phyloP scores from a whole-genome alignment of 2,797 vertebrate genomes.

The Gouania willdenowi region DNA sequence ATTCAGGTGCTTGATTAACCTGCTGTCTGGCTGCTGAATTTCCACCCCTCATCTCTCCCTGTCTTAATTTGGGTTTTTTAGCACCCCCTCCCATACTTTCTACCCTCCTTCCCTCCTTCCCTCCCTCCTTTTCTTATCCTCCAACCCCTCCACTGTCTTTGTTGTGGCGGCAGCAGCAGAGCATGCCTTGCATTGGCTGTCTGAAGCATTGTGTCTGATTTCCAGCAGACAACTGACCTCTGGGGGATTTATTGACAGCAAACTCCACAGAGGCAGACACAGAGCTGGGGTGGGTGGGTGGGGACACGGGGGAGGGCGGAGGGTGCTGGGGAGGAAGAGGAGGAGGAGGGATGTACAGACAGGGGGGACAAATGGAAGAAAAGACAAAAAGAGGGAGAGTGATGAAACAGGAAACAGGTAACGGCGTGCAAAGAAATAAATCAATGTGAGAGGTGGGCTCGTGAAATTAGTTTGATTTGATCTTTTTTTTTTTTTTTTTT shows the following conservation, averaged over 20 bases:
- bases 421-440: slow-evolving; percentile 26
- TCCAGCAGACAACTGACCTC: slow-evolving; percentile 99
- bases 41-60: slow-evolving; percentile 73
- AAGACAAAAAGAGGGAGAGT: slow-evolving; percentile 53
- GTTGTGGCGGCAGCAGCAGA: slow-evolving; percentile 94
- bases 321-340: slow-evolving; percentile 25
- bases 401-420: slow-evolving; percentile 69
- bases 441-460: slow-evolving; percentile 20
- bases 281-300: too few relatives aligned
- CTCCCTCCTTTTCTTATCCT: not conserved
- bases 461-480: slow-evolving; percentile 45
- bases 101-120: not conserved
- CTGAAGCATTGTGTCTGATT: slow-evolving; percentile 99
- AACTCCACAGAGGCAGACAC: slow-evolving; percentile 91
- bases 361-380: slow-evolving; percentile 51
- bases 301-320: slow-evolving; percentile 58
- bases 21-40: slow-evolving; percentile 84
- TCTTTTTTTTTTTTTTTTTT: slow-evolving; percentile 21
- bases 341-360: slow-evolving; percentile 39
- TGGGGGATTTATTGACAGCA: slow-evolving; percentile 98
- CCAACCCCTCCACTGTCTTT: slow-evolving; percentile 67
- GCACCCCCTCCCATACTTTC: not conserved
- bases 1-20: slow-evolving; percentile 98
- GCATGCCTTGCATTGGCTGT: slow-evolving; percentile 91
- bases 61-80: slow-evolving; percentile 33